Base-by-base conservation (phyloP, 2,888 invertebrate species). In the Acleris literana region DNA sequence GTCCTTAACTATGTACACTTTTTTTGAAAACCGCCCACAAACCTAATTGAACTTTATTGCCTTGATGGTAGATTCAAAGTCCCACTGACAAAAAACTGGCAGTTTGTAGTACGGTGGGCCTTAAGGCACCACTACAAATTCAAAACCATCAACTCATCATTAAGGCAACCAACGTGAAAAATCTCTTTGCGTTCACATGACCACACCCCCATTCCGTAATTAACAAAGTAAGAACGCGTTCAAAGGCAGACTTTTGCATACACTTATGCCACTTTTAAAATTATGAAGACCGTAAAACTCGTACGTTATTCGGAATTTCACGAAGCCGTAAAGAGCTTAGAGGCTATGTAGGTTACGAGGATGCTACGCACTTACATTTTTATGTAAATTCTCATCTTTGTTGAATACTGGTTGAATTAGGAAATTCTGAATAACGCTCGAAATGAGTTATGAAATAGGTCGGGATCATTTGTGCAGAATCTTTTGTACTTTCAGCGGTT, bases 211-310 rank as follows among this genome's bases (percentile, higher is more conserved):
- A 54, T 18, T 29, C 17, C 39, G 39, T 51, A 59, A 59, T 59
- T 49, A 59, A 39, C 49, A 9, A 11, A 4, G 17, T 16, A n/a
- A 44, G 43, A 22, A 20, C 20, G 16, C 9, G 20, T 22, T 59
- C 59, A 59, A 59, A 59, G 43, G 51, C 51, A n/a, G 9, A 60
- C 51, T 52, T 60, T 60, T 60, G 51, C 59, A 60, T 60, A 25
- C 59, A 60, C 52, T 43, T 52, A 52, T 33, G 58, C 60, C 44
- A 66, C 56, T 62, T 66, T 61, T 66, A 57, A 52, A 59, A 62
- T 61, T 66, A 60, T 39, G 54, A 29, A 33, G 33, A 16, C 52
- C 61, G 61, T 66, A 57, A 66, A 66, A 66, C 56, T 57, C 55
- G 43, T 46, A 59, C 61, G 56, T 29, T 53, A 51, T 29, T 44